Percentiles rank a stretch among this genome's conserved stretches.
Conservation (phyloP, 2,113 vertebrate species). For the Oncorhynchus mykiss region DNA sequence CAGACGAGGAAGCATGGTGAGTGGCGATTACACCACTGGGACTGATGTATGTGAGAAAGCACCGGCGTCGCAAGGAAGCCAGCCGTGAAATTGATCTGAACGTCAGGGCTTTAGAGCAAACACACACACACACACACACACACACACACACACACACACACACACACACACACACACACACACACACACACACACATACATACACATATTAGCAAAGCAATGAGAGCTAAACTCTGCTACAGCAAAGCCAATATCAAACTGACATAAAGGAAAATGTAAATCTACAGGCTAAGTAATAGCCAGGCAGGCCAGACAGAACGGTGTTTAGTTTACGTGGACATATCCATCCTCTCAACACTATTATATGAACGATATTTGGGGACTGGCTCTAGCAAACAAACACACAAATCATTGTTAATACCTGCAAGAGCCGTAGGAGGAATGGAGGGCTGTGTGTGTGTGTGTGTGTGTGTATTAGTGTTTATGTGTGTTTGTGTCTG, state of each 20-base stretch:
- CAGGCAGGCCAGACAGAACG: slow-evolving; percentile 15
- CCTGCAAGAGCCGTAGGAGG: no score
- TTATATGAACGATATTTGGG: slow-evolving; percentile 42
- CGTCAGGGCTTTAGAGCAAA: slow-evolving; percentile 9
- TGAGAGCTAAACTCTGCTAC: slow-evolving; percentile 54
- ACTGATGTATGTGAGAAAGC: slow-evolving; percentile 32
- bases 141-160: slow-evolving; percentile 3
- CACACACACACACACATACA: no score
- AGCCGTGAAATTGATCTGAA: slow-evolving; percentile 41
- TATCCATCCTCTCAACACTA: slow-evolving; percentile 45
- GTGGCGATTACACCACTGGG: slow-evolving; percentile 19
- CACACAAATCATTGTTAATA: no score
- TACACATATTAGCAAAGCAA: slow-evolving; percentile 35
- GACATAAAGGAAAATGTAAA: slow-evolving; percentile 52
- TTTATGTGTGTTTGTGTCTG: no score
- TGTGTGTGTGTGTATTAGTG: no score
- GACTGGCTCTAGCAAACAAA: no score
- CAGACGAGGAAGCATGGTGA: background rate
- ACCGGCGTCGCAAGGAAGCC: slow-evolving; percentile 39
- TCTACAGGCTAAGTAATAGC: slow-evolving; percentile 47
- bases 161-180: no score
- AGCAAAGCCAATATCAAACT: slow-evolving; percentile 51
- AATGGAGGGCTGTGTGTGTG: no score
- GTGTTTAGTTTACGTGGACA: slow-evolving; percentile 42
- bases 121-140: slow-evolving; percentile 26